Evolutionary conservation across 37 sponge, comb jelly and placozoan genomes (phyloP), one percentile per base, ranked within the genome.

Genomic region (Sycon ciliatum): DNA sequence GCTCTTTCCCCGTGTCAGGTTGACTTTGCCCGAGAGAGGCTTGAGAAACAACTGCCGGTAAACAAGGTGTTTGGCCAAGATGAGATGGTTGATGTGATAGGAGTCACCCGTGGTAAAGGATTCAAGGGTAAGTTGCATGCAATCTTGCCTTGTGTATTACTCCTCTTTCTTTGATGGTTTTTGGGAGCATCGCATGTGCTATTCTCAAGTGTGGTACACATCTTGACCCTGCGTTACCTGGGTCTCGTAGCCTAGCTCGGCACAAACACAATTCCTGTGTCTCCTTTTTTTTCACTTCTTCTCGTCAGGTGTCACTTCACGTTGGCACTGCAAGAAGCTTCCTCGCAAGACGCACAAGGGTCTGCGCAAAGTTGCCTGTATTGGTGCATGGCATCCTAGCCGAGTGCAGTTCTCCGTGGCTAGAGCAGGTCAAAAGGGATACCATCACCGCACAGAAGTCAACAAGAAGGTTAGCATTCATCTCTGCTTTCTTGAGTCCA

Each of bases 331-430:
- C 13, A 93, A 93, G 86, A 98, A 98, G 66, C 80, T 98, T 36
- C 99, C 99, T 37, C 87, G 99, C 26, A 98, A 98, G 80, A 98
- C 99, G 13, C 99, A 98, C 88, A 98, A 98, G 68, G 99, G 99
- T 54, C 84, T 98, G 66, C 80, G 99, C 62, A 98, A 98, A 54
- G 99, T 98, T 0, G 99, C 99, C 32, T 98, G 99, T 57, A 98
- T 98, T 66, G 99, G 99, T 16, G 90, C 99, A 2, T 98, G 99
- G 99, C 99, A 98, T 84, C 99, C 99, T 32, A 84, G 85, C 23
- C 79, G 91, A 24, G 99, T 98, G 26, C 81, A 84, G 71, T 98
- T 81, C 80, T 83, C 91, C 54, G 82, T 98, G 29, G 87, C 99
- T 26, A 75, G 99, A 35, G 99, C 99, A 53, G 99, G 99, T 24